Evolutionary conservation across 2,888 invertebrate species (phyloP), one percentile per base, ranked within the genome.

Genomic region (Meteorus colon): DNA sequence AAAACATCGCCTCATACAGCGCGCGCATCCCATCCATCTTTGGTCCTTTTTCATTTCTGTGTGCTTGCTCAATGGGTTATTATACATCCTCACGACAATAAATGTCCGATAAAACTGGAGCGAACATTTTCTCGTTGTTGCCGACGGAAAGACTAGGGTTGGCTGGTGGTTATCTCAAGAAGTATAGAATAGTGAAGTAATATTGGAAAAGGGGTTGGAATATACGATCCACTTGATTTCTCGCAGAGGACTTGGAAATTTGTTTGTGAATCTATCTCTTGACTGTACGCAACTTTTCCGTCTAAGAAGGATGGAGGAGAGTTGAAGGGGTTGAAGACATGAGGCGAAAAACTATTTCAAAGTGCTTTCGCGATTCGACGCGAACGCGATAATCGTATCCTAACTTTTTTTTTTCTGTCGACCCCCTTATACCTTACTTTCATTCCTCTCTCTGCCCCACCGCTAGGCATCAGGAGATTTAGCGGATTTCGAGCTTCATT

Each of bases 71-170:
- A 65, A 51, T 14, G 70, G 73, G 77, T 77, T 79, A 75, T 75
- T 75, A 75, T 73, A 77, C 78, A 75, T 73, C 77, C 51, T 73
- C 60, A 70, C 67, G 70, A 34, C 75, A 79, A 77, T 76, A 76
- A 78, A 76, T 74, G 48, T 65, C 65, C 78, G 71, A 78, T 76
- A 76, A 76, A 78, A 72, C 19, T 73, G 37, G 24, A 48, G 29
- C 14, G 31, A 66, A 37, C 8, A 34, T 66, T 65, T 59, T 66
- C 27, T 34, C 12, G 19, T 63, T 34, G 31, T 63, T 34, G 31
- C 31, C 31, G n/a, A 63, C 59, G 62, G 16, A 19, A 41, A 12
- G 65, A 65, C 34, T 41, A 19, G 8, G 4, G 31, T 8, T 19
- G n/a, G 16, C 16, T 63, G 34, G 34, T 31, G 34, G 29, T 63